These are phyloP conservation scores for Drosophila siamana DNA, from an alignment of 2,888 invertebrate species.

Conservation along the genomic window DNA sequence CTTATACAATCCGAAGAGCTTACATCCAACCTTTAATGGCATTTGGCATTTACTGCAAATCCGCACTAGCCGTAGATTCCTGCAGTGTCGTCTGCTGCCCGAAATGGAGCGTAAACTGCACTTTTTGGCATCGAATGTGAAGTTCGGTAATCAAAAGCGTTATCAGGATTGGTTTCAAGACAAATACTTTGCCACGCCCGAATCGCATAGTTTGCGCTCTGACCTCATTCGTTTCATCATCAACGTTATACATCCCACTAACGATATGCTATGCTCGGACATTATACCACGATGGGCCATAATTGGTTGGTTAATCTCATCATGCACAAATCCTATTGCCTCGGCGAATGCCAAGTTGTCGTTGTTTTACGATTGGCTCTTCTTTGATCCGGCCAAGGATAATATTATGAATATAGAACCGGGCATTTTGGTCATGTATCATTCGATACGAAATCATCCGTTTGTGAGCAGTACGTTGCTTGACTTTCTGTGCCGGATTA, in stretches of 20 bases:
- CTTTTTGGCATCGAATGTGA: slow-evolving; percentile 87
- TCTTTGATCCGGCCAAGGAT: slow-evolving; percentile 89
- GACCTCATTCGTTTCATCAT: slow-evolving; percentile 90
- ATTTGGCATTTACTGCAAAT: slow-evolving; percentile 88
- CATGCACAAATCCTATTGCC: slow-evolving; percentile 89
- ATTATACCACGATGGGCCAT: slow-evolving; percentile 90
- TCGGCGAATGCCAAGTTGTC: slow-evolving; percentile 89
- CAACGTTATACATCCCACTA: slow-evolving; percentile 89
- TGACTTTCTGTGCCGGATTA: slow-evolving; percentile 90
- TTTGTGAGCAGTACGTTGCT: slow-evolving; percentile 88
- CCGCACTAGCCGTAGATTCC: slow-evolving; percentile 87
- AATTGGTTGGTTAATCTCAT: slow-evolving; percentile 89
- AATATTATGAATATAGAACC: slow-evolving; percentile 91
- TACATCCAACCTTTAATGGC: slow-evolving; percentile 88
- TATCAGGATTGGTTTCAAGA: slow-evolving; percentile 91
- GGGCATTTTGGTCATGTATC: slow-evolving; percentile 89
- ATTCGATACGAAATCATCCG: slow-evolving; percentile 89
- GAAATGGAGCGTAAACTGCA: slow-evolving; percentile 89
- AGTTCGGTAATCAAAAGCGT: slow-evolving; percentile 89
- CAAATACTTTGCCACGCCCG: slow-evolving; percentile 89
- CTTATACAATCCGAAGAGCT: slow-evolving; percentile 87
- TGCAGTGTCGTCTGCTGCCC: slow-evolving; percentile 88
- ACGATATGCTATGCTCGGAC: slow-evolving; percentile 89
- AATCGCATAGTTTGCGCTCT: slow-evolving; percentile 89
- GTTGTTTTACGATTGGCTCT: slow-evolving; percentile 90